phyloP scores from a whole-genome alignment of 1,140 invertebrate genomes.

The Papilio polytes region DNA sequence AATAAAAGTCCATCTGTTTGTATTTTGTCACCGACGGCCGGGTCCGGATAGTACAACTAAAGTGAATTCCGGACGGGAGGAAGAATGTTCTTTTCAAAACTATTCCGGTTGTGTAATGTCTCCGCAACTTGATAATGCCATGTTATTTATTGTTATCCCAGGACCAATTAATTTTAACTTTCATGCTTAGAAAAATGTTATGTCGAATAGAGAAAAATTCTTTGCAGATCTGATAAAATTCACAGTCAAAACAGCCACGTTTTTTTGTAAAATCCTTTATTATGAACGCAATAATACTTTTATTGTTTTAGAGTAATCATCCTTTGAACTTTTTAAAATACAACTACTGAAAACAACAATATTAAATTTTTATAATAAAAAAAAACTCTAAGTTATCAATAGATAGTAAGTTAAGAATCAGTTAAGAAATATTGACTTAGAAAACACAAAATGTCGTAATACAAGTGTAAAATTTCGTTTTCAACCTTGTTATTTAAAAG shows the following conservation, averaged over 20 bases:
- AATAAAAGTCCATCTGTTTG: slow-evolving; percentile 8
- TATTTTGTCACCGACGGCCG: not conserved
- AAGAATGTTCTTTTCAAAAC: not conserved
- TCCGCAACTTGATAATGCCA: not conserved
- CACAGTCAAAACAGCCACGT: too few species aligned
- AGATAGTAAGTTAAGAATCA: too few species aligned
- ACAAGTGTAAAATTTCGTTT: not conserved
- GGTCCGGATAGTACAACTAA: not conserved
- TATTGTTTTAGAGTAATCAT: too few species aligned
- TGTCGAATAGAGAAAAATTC: too few species aligned
- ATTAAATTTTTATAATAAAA: too few species aligned
- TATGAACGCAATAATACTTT: too few species aligned
- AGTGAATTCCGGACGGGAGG: not conserved
- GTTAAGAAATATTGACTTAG: too few species aligned
- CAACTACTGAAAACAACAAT: too few species aligned
- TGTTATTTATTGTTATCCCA: not conserved
- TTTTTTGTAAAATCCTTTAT: too few species aligned
- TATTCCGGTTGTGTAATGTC: not conserved
- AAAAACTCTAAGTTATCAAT: too few species aligned
- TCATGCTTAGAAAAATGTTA: not conserved
- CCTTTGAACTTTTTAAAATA: too few species aligned
- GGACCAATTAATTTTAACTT: not conserved
- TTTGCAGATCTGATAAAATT: too few species aligned
- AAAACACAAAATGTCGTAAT: not conserved
- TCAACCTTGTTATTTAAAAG: not conserved